Percentiles rank a stretch among this genome's conserved stretches.
phyloP scores from a whole-genome alignment of 2,797 vertebrate genomes.

The Pelodytes ibericus region DNA sequence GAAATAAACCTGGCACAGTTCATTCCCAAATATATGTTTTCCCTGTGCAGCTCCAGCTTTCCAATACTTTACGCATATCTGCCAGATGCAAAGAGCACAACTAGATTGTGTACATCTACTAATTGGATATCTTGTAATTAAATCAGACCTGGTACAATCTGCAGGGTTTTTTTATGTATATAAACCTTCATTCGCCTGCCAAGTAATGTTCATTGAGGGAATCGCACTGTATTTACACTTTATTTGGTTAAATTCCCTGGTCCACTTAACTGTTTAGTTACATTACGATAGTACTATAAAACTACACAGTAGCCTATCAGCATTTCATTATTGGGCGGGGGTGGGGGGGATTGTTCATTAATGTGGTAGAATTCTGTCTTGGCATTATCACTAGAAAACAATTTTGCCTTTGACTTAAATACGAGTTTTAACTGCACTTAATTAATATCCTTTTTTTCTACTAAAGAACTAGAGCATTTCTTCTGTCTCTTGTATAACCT shows the following conservation, averaged over 20 bases:
- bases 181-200: neutral
- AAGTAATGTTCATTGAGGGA: neutral
- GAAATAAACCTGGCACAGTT: too few species aligned
- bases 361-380: neutral
- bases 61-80: neutral
- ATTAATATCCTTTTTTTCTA: neutral
- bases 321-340: neutral
- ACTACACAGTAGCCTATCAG: neutral
- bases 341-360: neutral
- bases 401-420: neutral
- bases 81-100: neutral
- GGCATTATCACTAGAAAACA: neutral
- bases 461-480: neutral
- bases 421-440: neutral
- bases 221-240: neutral
- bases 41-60: neutral
- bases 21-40: neutral
- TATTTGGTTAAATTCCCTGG: neutral
- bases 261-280: neutral
- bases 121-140: neutral
- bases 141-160: neutral
- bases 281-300: neutral
- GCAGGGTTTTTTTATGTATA: neutral
- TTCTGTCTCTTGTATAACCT: too few species aligned
- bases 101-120: constrained; percentile 1